A percentile compares a stretch with the other conserved stretches of the same genome.
Conservation (phyloP, 2,113 vertebrate genomes). For the Otolemur garnettii region DNA sequence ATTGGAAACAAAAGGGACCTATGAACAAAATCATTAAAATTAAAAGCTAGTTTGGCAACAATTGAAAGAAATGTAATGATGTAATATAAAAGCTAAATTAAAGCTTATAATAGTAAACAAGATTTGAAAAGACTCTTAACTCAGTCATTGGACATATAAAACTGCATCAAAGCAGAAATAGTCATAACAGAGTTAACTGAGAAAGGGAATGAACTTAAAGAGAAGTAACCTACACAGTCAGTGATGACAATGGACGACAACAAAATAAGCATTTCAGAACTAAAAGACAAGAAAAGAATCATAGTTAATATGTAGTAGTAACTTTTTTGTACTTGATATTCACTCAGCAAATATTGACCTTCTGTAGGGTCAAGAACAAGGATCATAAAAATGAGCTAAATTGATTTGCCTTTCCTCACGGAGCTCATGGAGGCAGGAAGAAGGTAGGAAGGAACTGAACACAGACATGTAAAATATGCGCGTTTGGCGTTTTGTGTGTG, state of each 20-base stretch:
- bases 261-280: neutral
- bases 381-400: neutral
- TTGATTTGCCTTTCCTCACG: neutral
- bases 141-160: constrained; percentile 29
- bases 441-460: neutral
- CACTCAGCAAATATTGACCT: neutral
- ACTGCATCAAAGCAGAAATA: neutral
- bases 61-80: constrained; percentile 57
- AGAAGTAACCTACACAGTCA: neutral
- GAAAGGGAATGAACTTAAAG: neutral
- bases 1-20: constrained; percentile 11
- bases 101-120: constrained; percentile 60
- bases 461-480: neutral
- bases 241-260: neutral
- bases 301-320: neutral
- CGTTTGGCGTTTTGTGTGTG: neutral
- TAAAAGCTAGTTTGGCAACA: constrained; percentile 53
- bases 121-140: constrained; percentile 38
- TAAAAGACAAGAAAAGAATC: neutral
- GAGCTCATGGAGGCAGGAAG: neutral
- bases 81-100: constrained; percentile 45
- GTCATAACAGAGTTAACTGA: constrained; percentile 42
- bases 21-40: constrained; percentile 65
- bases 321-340: neutral
- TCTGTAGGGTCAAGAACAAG: neutral